These are phyloP conservation scores for Malacoraja senta DNA, from an alignment of 2,797 vertebrate species.

Conservation along the genomic window DNA sequence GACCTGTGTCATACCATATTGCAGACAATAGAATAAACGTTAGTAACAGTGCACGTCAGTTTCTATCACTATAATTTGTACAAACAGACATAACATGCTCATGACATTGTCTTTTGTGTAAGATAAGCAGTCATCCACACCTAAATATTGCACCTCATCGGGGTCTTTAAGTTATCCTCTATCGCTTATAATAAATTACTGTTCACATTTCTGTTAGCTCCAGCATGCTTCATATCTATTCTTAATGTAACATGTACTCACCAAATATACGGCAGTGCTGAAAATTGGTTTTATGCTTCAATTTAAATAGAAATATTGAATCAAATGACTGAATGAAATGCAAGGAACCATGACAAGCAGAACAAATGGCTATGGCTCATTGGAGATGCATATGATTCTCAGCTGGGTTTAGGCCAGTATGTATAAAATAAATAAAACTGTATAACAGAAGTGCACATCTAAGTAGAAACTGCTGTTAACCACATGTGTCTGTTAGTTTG, in stretches of 20 bases:
- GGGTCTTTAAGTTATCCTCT: background rate
- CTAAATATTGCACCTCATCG: background rate
- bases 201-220: background rate
- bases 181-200: background rate
- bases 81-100: background rate
- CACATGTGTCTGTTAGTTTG: background rate
- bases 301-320: too few species aligned
- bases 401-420: background rate
- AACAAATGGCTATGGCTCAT: background rate
- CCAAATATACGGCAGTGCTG: background rate
- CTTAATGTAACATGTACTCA: background rate
- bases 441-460: background rate
- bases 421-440: background rate
- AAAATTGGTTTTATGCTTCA: background rate
- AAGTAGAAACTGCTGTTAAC: background rate
- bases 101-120: constrained; percentile 10
- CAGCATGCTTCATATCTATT: background rate
- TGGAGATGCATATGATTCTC: background rate
- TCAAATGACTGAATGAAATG: background rate
- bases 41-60: background rate
- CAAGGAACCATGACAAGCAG: background rate
- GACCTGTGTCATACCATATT: background rate
- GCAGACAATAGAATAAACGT: constrained; percentile 9
- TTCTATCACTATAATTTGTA: background rate
- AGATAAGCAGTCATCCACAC: background rate